A percentile compares a stretch with the other conserved stretches of the same genome.
Evolutionary conservation across 2,888 invertebrate species (phyloP).

Genomic region (Pristionchus mayeri): DNA sequence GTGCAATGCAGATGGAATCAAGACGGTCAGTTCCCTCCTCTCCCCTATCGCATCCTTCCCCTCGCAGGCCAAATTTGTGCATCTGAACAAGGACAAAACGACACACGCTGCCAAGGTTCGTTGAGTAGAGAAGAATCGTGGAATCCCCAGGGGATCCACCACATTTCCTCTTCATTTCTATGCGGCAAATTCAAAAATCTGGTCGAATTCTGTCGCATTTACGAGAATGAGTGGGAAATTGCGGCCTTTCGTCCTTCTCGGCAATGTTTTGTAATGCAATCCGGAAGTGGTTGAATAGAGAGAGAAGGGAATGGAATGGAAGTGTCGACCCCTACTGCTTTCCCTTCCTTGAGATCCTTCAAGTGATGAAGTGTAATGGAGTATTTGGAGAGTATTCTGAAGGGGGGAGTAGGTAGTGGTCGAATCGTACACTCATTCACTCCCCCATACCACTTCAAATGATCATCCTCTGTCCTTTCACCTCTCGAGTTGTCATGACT

Average conservation of each 20-base stretch:
- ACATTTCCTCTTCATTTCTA: neutral
- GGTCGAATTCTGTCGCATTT: neutral
- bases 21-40: neutral
- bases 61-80: conserved; percentile 18
- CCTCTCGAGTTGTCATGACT: conserved; percentile 15
- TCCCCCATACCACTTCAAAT: neutral
- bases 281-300: neutral
- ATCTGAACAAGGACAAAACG: conserved; percentile 14
- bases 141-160: neutral
- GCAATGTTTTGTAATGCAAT: conserved; percentile 25
- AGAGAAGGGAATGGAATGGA: neutral
- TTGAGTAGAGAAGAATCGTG: neutral
- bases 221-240: neutral
- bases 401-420: neutral
- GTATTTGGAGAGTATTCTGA: neutral
- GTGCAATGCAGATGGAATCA: conserved; percentile 18
- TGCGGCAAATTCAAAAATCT: too few relatives aligned
- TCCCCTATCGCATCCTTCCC: neutral
- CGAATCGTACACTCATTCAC: neutral
- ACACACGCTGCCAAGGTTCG: neutral
- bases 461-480: neutral
- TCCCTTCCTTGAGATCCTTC: neutral
- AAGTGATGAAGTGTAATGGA: conserved; percentile 11
- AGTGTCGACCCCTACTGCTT: neutral
- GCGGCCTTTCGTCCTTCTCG: neutral